These are phyloP conservation scores for Diphyllodes magnificus DNA, from an alignment of 2,113 vertebrate species.

Conservation along the genomic window DNA sequence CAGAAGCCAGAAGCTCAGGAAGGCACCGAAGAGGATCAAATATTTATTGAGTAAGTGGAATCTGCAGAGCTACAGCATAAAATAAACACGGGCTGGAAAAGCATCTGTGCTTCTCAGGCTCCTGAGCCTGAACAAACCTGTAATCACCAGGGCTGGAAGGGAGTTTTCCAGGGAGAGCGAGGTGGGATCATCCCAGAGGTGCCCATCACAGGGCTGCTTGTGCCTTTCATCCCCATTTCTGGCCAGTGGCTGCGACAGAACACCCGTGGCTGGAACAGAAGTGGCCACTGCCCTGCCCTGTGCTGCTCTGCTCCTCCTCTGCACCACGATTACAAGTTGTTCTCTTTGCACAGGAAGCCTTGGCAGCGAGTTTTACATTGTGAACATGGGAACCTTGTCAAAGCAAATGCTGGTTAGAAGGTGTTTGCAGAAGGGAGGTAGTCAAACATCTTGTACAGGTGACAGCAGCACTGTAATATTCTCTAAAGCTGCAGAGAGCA, in stretches of 20 bases:
- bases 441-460: slow-evolving; percentile 52
- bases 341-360: slow-evolving; percentile 13
- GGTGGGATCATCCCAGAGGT: not conserved
- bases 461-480: slow-evolving; percentile 16
- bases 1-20: not conserved
- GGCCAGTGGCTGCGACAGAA: not conserved
- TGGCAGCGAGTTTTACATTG: slow-evolving; percentile 43
- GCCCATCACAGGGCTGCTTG: not conserved
- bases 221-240: not conserved
- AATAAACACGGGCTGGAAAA: not conserved
- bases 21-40: not conserved
- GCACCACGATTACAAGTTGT: not conserved
- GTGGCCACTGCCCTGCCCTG: not conserved
- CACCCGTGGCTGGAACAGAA: not conserved
- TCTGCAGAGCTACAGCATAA: not conserved
- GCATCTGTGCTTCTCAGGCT: not conserved
- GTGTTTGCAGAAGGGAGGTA: slow-evolving; percentile 65
- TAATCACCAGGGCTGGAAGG: not conserved
- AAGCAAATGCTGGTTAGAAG: slow-evolving; percentile 67
- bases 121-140: not conserved
- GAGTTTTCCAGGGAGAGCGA: not conserved
- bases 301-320: not conserved
- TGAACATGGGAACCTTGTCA: slow-evolving; percentile 57
- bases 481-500: slow-evolving; percentile 13
- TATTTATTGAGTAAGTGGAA: slow-evolving; percentile 1